A percentile compares a stretch with the other conserved stretches of the same genome.
phyloP scores from a whole-genome alignment of 2,888 invertebrate species.

The Synanthedon vespiformis region DNA sequence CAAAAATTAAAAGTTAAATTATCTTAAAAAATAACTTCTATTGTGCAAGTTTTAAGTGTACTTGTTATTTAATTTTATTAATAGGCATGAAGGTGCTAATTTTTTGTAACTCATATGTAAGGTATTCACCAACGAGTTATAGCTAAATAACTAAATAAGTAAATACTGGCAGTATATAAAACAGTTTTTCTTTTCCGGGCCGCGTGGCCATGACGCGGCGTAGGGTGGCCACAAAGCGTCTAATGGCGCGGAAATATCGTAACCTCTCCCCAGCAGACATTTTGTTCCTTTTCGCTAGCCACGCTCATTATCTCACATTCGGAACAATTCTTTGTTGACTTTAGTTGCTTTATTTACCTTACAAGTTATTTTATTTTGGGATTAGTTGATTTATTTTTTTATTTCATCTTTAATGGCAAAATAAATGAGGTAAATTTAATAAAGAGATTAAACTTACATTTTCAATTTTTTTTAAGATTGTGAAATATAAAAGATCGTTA shows the following conservation, averaged over 20 bases:
- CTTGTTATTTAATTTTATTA: too few relatives aligned
- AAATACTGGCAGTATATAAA: not conserved
- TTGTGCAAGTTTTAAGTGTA: too few relatives aligned
- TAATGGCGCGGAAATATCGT: conserved; percentile 65
- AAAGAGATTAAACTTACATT: too few relatives aligned
- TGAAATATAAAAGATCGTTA: too few relatives aligned
- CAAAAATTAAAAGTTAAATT: too few relatives aligned
- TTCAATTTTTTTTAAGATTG: too few relatives aligned
- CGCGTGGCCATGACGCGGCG: conserved; percentile 46
- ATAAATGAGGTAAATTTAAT: too few relatives aligned
- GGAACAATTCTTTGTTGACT: conserved; percentile 49
- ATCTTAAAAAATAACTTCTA: too few relatives aligned
- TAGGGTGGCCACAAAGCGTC: conserved; percentile 60
- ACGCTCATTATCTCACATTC: conserved; percentile 62
- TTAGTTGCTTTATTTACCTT: conserved; percentile 63
- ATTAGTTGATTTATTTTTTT: too few relatives aligned
- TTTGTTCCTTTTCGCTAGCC: conserved; percentile 58
- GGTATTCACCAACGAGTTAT: not conserved
- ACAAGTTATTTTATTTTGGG: not conserved
- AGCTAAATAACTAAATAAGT: not conserved
- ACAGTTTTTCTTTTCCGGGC: conserved; percentile 4
- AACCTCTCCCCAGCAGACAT: conserved; percentile 49
- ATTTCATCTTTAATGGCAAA: too few relatives aligned
- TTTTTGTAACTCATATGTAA: too few relatives aligned
- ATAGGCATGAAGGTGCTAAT: too few relatives aligned